Conservation (phyloP, 2,888 invertebrate genomes). For the Torymus tubicola region DNA sequence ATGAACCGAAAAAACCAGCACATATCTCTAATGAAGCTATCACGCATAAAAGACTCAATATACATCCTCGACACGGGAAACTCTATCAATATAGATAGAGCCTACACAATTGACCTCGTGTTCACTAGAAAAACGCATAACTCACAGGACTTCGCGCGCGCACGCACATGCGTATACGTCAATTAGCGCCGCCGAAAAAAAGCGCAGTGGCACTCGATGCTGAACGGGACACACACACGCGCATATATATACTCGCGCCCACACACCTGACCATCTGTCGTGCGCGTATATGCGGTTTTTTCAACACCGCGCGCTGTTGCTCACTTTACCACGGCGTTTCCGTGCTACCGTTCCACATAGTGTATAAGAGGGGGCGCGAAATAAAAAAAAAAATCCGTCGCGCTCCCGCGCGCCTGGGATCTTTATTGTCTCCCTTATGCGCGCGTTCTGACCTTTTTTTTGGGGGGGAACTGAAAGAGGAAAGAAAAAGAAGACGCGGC, state of each 20-base stretch:
- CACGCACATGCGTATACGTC: constrained; percentile 7
- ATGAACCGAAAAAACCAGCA: background rate
- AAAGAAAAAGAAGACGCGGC: constrained; percentile 13
- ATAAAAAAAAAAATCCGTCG: background rate
- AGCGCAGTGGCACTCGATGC: constrained; percentile 33
- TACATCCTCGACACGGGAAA: background rate
- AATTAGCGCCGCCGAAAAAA: constrained; percentile 33
- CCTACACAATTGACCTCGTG: background rate
- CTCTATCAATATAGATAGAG: constrained; percentile 15
- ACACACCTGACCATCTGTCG: constrained; percentile 63
- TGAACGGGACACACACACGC: constrained; percentile 47
- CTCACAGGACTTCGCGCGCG: constrained; percentile 2
- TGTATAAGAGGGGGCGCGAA: constrained; percentile 6
- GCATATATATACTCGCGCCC: constrained; percentile 50
- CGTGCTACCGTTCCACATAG: constrained; percentile 32
- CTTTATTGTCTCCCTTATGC: background rate
- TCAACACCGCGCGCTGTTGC: constrained; percentile 39
- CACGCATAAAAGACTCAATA: constrained; percentile 6
- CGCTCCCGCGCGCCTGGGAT: background rate
- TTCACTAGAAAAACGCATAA: background rate
- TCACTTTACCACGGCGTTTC: constrained; percentile 40
- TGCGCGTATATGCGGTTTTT: constrained; percentile 55
- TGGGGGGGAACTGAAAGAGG: no score
- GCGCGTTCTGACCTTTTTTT: no score
- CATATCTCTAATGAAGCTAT: background rate